phyloP scores from a whole-genome alignment of 2,888 invertebrate genomes.

The Herminia tarsipennalis region DNA sequence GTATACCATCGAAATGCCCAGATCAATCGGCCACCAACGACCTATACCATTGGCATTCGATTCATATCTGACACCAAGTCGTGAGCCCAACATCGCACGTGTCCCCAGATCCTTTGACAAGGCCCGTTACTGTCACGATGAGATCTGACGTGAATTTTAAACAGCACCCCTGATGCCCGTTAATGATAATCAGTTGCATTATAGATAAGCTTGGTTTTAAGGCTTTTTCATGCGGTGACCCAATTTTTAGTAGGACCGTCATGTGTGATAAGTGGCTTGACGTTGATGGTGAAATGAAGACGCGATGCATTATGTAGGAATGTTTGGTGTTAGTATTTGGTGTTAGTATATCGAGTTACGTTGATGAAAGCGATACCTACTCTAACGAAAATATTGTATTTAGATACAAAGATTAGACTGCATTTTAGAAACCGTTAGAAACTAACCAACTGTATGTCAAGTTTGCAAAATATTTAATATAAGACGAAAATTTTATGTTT shows the following conservation, averaged over 20 bases:
- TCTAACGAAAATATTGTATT: too few species aligned
- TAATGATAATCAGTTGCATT: conserved; percentile 40
- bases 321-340: too few species aligned
- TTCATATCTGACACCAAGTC: conserved; percentile 23
- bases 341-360: too few species aligned
- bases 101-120: conserved; percentile 45
- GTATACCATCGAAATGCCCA: conserved; percentile 19
- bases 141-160: conserved; percentile 53
- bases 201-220: conserved; percentile 39
- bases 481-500: too few species aligned
- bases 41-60: conserved; percentile 38
- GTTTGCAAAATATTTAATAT: too few species aligned
- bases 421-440: too few species aligned
- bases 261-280: conserved; percentile 8
- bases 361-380: too few species aligned
- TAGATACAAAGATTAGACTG: too few species aligned
- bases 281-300: conserved; percentile 7
- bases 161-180: conserved; percentile 35
- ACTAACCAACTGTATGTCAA: too few species aligned
- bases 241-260: conserved; percentile 20
- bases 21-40: conserved; percentile 32
- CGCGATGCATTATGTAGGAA: not conserved
- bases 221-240: conserved; percentile 30
- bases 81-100: conserved; percentile 34
- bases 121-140: conserved; percentile 49